Evolutionary conservation across 2,888 invertebrate genomes (phyloP), one percentile per base, ranked within the genome.

Genomic region (Barypeithes pellucidus): DNA sequence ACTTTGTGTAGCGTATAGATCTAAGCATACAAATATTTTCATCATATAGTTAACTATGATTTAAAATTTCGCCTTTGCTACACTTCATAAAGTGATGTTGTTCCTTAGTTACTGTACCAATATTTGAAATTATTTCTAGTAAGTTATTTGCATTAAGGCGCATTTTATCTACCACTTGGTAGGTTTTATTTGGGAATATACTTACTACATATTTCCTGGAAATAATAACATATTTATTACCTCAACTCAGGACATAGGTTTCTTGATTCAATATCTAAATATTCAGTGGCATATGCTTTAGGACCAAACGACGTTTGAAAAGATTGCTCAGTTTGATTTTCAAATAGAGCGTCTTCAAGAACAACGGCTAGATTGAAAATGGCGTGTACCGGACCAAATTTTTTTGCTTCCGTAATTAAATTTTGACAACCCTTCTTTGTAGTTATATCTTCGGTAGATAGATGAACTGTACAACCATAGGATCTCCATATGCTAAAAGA

Each of bases 321-420:
- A 8, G 88, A 89, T 63, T 93, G 92, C 1, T 86, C 84, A 0
- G 90, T 92, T 85, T 95, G 95, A 82, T 95, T 95, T 80, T 92
- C 91, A 83, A 96, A 90, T 47, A 95, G 86, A 0, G 90, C 90
- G 82, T 96, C 96, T 77, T 89, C 89, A 8, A 96, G 85, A 2
- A 92, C 90, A 80, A 95, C 95, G 3, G 97, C 97, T 75, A 97
- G 87, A 84, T 98, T 96, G 87, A 97, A 97, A 63, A 98, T 92
- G 22, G 93, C 97, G 29, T 93, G 93, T 18, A 97, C 90, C 2
- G 90, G 90, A 0, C 92, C 95, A 77, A 93, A 83, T 0, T 87
- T 78, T 29, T 86, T 85, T 0, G 94, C 91, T 80, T 90, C 89
- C 57, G 88, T 87, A 0, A 98, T 82, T 76, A 97, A 88, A 16